A percentile compares a stretch with the other conserved stretches of the same genome.
Conservation (phyloP, 2,888 invertebrate genomes). For the Polymixis lichenea region DNA sequence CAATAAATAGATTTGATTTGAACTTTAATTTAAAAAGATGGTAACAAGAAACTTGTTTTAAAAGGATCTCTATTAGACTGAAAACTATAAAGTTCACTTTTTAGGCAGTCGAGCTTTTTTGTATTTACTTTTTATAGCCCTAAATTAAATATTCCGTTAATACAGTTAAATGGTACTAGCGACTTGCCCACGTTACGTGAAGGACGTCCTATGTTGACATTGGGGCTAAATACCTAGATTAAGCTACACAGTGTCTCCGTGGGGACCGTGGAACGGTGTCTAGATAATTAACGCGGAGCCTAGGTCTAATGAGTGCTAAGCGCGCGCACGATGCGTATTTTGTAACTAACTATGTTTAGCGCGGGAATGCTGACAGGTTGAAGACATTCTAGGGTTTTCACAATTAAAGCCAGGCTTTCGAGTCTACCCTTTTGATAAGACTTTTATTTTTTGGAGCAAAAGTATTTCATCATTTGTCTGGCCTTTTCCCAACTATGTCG, state of each 20-base stretch:
- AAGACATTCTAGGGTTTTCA: neutral
- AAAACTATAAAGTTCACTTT: too few species aligned
- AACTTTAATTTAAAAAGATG: too few species aligned
- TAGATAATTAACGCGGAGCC: constrained; percentile 19
- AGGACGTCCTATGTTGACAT: neutral
- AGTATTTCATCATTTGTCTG: too few species aligned
- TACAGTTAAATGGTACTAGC: neutral
- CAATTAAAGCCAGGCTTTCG: neutral
- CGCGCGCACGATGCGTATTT: neutral
- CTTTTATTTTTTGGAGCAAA: neutral
- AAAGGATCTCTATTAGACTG: too few species aligned
- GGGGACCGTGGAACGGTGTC: neutral
- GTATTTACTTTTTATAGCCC: too few species aligned
- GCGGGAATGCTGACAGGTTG: neutral
- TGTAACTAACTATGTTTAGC: constrained; percentile 21
- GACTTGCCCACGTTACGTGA: neutral
- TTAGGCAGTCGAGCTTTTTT: too few species aligned
- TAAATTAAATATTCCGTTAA: too few species aligned
- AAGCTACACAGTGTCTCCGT: neutral
- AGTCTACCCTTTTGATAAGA: neutral
- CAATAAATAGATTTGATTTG: too few species aligned
- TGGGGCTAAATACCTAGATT: neutral
- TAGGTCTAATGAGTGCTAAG: constrained; percentile 36
- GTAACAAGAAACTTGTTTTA: too few species aligned
- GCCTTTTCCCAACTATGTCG: too few species aligned